Conservation (phyloP, 2,797 vertebrate genomes). For the Lepilemur septentrionalis region DNA sequence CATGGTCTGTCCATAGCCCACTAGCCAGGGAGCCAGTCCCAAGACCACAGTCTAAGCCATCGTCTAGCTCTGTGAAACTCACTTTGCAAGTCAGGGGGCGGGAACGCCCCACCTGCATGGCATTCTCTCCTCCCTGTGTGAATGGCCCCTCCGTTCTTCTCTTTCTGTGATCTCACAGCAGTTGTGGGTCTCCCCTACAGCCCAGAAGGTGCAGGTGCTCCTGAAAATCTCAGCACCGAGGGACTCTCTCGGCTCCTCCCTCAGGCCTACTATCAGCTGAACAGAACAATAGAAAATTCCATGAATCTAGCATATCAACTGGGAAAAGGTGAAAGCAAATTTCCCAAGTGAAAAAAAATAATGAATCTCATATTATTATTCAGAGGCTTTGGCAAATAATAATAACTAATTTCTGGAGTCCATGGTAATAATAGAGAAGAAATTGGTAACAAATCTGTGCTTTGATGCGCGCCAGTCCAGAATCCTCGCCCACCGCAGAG, state of each 20-base stretch:
- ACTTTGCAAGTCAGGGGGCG: background rate
- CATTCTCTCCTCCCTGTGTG: background rate
- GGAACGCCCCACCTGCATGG: background rate
- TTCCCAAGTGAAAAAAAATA: background rate
- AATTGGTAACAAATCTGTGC: background rate
- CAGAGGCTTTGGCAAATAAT: background rate
- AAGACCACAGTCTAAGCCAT: background rate
- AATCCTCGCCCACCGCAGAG: background rate
- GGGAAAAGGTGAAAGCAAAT: constrained; percentile 2
- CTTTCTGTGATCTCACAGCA: background rate
- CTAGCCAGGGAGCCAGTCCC: background rate
- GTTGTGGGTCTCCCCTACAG: no score
- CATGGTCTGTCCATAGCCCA: background rate
- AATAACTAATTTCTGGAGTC: background rate
- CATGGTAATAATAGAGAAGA: background rate
- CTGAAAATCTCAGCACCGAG: background rate
- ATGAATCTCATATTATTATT: background rate
- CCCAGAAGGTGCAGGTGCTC: background rate
- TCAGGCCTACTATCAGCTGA: background rate
- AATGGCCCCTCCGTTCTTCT: background rate
- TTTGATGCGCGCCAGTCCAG: background rate
- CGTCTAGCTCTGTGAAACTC: background rate
- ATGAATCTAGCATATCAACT: background rate
- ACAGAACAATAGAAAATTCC: background rate
- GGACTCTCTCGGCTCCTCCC: background rate